These are phyloP conservation scores for Polydrusus pterygomalis DNA, from an alignment of 2,888 invertebrate species.

Conservation along the genomic window DNA sequence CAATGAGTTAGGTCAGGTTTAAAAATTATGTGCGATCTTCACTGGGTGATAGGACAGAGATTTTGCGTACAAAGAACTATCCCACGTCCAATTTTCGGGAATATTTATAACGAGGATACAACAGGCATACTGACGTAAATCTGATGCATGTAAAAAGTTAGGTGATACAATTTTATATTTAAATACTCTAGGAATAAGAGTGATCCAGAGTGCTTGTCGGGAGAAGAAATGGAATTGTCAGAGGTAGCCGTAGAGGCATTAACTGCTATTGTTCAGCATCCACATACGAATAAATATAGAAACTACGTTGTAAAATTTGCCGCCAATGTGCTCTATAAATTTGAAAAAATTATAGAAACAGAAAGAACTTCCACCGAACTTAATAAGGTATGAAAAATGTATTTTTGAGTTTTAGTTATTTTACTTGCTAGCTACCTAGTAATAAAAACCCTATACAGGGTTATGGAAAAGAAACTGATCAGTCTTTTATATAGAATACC, in stretches of 20 bases:
- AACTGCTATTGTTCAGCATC: slow-evolving; percentile 76
- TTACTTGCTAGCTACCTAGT: slow-evolving; percentile 17
- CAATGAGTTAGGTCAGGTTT: too few species aligned
- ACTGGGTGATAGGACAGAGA: too few species aligned
- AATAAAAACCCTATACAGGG: too few species aligned
- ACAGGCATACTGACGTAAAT: too few species aligned
- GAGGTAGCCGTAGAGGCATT: slow-evolving; percentile 80
- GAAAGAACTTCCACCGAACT: slow-evolving; percentile 69
- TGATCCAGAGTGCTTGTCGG: slow-evolving; percentile 73
- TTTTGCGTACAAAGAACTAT: too few species aligned
- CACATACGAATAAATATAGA: slow-evolving; percentile 76
- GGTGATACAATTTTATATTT: neutral
- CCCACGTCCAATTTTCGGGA: too few species aligned
- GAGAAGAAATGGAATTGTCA: slow-evolving; percentile 76
- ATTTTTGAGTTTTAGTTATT: neutral
- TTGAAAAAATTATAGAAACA: slow-evolving; percentile 74
- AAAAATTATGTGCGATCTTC: too few species aligned
- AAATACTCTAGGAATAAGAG: slow-evolving; percentile 66
- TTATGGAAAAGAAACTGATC: too few species aligned
- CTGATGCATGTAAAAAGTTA: too few species aligned
- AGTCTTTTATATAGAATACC: too few species aligned
- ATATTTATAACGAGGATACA: too few species aligned
- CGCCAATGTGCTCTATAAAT: slow-evolving; percentile 76
- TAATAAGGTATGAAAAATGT: slow-evolving; percentile 66
- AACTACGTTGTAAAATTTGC: slow-evolving; percentile 75